Evolutionary conservation across 2,888 invertebrate genomes (phyloP).

Genomic region (Drosophila kokeensis): DNA sequence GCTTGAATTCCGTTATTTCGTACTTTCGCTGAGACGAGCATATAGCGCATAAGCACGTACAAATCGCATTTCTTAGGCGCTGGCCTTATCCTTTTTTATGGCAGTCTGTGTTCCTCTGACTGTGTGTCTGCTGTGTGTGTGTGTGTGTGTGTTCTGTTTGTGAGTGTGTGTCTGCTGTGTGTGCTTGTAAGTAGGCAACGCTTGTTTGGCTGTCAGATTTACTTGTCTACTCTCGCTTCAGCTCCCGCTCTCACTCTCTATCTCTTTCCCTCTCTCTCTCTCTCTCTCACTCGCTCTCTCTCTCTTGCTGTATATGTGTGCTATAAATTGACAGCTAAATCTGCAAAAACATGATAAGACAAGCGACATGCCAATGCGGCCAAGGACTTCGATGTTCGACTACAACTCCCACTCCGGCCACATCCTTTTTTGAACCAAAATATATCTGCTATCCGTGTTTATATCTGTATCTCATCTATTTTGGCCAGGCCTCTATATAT

Average conservation of each 20-base stretch:
- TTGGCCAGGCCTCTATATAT: slow-evolving; percentile 52
- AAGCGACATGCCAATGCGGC: slow-evolving; percentile 80
- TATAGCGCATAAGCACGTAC: slow-evolving; percentile 84
- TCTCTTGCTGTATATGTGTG: slow-evolving; percentile 34
- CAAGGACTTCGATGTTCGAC: slow-evolving; percentile 48
- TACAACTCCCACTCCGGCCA: neutral
- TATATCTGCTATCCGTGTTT: slow-evolving; percentile 53
- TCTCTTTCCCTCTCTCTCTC: slow-evolving; percentile 3
- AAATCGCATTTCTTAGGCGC: slow-evolving; percentile 84
- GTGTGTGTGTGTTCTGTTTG: slow-evolving; percentile 28
- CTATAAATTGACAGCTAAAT: slow-evolving; percentile 80
- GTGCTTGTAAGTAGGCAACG: slow-evolving; percentile 53
- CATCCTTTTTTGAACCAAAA: slow-evolving; percentile 4
- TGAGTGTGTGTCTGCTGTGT: slow-evolving; percentile 8
- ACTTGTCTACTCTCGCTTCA: slow-evolving; percentile 58
- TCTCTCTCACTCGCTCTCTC: neutral
- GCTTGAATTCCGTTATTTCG: slow-evolving; percentile 12
- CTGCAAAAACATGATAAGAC: slow-evolving; percentile 81
- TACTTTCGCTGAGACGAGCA: slow-evolving; percentile 68
- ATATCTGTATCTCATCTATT: slow-evolving; percentile 65
- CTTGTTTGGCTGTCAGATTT: slow-evolving; percentile 78
- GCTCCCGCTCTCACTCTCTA: neutral
- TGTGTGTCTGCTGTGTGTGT: slow-evolving; percentile 16
- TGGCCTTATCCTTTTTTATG: slow-evolving; percentile 76
- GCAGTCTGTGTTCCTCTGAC: slow-evolving; percentile 1